Conservation (phyloP, 2,888 invertebrate genomes). For the Lithodes maja region DNA sequence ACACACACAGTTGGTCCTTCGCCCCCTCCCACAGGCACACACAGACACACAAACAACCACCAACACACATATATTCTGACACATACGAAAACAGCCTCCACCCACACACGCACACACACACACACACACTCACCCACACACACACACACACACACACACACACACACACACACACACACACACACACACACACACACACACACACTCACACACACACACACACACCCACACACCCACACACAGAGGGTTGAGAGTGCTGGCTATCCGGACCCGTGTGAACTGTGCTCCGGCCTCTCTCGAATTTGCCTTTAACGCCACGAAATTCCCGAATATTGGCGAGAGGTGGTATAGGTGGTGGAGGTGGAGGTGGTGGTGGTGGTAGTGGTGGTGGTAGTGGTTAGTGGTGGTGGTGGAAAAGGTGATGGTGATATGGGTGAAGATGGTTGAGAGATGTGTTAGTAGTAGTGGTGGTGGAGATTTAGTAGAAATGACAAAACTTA, state of each 20-base stretch:
- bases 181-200: constrained; percentile 36
- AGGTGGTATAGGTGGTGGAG: background rate
- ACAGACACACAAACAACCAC: background rate
- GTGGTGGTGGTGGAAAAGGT: no score
- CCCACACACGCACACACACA: constrained; percentile 33
- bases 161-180: constrained; percentile 31
- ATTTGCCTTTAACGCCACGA: background rate
- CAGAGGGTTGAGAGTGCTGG: background rate
- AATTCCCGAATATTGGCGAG: background rate
- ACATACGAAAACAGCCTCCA: constrained; percentile 9
- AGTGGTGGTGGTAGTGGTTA: no score
- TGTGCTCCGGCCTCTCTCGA: background rate
- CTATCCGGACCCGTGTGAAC: background rate
- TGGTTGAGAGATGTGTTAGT: no score
- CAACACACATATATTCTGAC: background rate
- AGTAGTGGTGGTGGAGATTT: no score
- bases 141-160: background rate
- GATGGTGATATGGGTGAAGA: no score
- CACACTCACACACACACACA: constrained; percentile 33
- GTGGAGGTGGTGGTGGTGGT: background rate
- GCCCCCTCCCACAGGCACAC: background rate
- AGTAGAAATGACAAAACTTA: no score
- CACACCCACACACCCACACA: constrained; percentile 28
- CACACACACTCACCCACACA: background rate
- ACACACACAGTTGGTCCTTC: background rate